Evolutionary conservation across 2,888 invertebrate species (phyloP), one percentile per base, ranked within the genome.

Genomic region (Aphidius colemani): DNA sequence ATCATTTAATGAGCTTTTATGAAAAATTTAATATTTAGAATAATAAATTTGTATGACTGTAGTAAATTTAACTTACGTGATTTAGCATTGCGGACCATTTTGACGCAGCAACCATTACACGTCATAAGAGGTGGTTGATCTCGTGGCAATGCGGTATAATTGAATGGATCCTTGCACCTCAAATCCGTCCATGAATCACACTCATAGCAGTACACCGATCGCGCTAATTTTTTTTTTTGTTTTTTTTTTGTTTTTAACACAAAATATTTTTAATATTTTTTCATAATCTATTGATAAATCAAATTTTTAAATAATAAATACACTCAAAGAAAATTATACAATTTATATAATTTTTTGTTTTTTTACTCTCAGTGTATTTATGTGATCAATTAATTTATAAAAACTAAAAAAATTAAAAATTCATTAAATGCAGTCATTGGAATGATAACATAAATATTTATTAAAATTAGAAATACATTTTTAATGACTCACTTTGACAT

Each of bases 31-130:
- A 18, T 18, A 18, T 18, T 1, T 18, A 1, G 1, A 18, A 18
- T 18, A 18, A 18, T 18, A 18, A 18, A 18, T 18, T 18, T 18
- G n/a, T 18, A 18, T 18, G 13, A 18, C 0, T 18, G 2, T 18
- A 18, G 13, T 18, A 18, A 18, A 18, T 18, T 18, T 18, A 18
- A 18, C 13, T 18, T 81, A 95, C 95, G 89, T 83, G 93, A 91
- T 85, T 92, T 92, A 65, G 93, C 90, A 82, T 95, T 93, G 70
- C 95, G 90, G 77, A 96, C 95, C 92, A 96, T 95, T 85, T 96
- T 96, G 66, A 96, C 95, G 84, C 96, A 96, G 84, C 95, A 96
- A 46, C 96, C 96, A 79, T 94, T 91, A 82, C 96, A 96, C 43
- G 92, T 91, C 87, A 92, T 90, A 74, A 94, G 83, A 0, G 94